phyloP scores from a whole-genome alignment of 2,888 invertebrate species.

The Philereme vetulata region DNA sequence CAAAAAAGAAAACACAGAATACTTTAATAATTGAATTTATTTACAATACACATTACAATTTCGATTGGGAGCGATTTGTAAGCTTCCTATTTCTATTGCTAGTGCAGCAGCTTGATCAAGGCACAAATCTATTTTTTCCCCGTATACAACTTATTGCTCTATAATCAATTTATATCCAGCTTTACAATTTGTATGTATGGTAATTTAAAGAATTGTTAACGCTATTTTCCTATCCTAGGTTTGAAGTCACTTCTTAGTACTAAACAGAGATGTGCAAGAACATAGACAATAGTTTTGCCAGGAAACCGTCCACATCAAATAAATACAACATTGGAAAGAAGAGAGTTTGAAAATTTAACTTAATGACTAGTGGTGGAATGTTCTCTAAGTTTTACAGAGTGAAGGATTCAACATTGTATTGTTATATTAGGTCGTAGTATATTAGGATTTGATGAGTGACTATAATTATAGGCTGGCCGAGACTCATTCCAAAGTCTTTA shows the following conservation, averaged over 20 bases:
- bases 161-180: background rate
- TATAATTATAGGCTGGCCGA: background rate
- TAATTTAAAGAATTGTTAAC: background rate
- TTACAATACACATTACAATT: constrained; percentile 73
- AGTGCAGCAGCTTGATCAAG: constrained; percentile 59
- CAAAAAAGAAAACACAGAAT: constrained; percentile 26
- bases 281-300: background rate
- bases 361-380: constrained; percentile 34
- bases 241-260: background rate
- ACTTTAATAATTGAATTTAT: constrained; percentile 64
- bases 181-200: background rate
- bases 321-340: constrained; percentile 20
- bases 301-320: constrained; percentile 5
- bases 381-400: constrained; percentile 23
- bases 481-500: no score
- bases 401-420: constrained; percentile 13
- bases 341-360: constrained; percentile 26
- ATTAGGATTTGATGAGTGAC: constrained; percentile 6
- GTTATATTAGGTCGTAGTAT: constrained; percentile 2
- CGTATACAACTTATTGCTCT: constrained; percentile 4
- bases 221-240: background rate
- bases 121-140: constrained; percentile 52
- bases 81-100: constrained; percentile 57
- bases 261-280: constrained; percentile 7
- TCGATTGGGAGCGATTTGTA: constrained; percentile 64